Conservation (phyloP, 2,888 invertebrate species). For the Hydrotaea diabolus region DNA sequence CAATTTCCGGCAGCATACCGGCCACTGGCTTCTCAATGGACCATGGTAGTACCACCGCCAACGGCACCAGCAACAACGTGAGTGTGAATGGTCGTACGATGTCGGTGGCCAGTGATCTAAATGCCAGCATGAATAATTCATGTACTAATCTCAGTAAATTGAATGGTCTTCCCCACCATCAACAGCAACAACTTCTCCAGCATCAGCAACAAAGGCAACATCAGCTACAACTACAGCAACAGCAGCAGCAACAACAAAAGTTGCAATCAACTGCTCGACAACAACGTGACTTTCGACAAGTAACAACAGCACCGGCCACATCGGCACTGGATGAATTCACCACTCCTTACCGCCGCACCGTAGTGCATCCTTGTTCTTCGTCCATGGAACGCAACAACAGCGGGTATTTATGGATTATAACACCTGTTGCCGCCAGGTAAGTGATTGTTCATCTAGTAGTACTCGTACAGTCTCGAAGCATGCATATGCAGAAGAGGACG, state of each 20-base stretch:
- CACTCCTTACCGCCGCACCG: slow-evolving; percentile 51
- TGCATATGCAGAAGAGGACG: not conserved
- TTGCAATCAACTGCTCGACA: slow-evolving; percentile 36
- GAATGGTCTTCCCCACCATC: slow-evolving; percentile 64
- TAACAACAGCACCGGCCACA: not conserved
- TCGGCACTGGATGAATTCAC: slow-evolving; percentile 42
- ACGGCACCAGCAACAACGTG: slow-evolving; percentile 18
- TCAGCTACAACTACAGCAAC: slow-evolving; percentile 23
- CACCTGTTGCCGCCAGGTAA: slow-evolving; percentile 81
- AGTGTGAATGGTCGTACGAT: slow-evolving; percentile 58
- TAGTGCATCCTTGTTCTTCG: slow-evolving; percentile 46
- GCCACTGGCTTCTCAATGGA: slow-evolving; percentile 63
- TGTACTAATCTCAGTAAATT: slow-evolving; percentile 72
- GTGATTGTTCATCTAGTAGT: slow-evolving; percentile 43
- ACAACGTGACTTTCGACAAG: slow-evolving; percentile 58
- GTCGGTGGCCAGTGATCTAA: slow-evolving; percentile 73
- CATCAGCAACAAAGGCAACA: slow-evolving; percentile 44
- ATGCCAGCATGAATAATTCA: slow-evolving; percentile 71
- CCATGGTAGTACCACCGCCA: slow-evolving; percentile 46
- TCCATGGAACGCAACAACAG: slow-evolving; percentile 69
- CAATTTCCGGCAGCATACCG: slow-evolving; percentile 78
- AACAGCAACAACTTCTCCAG: slow-evolving; percentile 55
- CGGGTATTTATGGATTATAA: slow-evolving; percentile 80
- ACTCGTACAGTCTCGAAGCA: not conserved
- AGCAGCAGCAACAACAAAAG: slow-evolving; percentile 45